phyloP scores from a whole-genome alignment of 2,888 invertebrate species.

The Schrankia costaestrigalis region DNA sequence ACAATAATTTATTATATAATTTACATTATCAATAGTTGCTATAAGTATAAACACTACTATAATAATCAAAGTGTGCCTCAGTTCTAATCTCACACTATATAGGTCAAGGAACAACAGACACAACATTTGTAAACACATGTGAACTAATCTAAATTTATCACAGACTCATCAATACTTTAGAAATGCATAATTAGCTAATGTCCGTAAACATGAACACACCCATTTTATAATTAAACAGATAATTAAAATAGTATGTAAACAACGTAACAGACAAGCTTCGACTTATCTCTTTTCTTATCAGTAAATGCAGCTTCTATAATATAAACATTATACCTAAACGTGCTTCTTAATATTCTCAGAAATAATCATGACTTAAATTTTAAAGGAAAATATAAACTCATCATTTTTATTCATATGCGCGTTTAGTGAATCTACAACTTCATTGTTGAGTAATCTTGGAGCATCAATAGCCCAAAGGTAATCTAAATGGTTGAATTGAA shows the following conservation, averaged over 20 bases:
- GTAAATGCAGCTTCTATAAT: no score
- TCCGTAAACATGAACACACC: neutral
- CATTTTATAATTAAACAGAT: neutral
- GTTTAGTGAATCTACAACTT: slow-evolving; percentile 57
- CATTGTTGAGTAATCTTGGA: slow-evolving; percentile 78
- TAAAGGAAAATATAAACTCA: slow-evolving; percentile 7
- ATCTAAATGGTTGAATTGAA: slow-evolving; percentile 86
- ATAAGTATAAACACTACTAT: no score
- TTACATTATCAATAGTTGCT: no score
- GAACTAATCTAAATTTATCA: slow-evolving; percentile 24
- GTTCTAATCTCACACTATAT: no score
- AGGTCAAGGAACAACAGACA: slow-evolving; percentile 2
- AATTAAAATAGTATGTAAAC: no score
- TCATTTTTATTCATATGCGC: slow-evolving; percentile 13
- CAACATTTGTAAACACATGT: slow-evolving; percentile 15
- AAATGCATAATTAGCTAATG: slow-evolving; percentile 4
- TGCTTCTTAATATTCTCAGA: no score
- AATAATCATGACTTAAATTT: slow-evolving; percentile 12
- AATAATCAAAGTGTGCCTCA: no score
- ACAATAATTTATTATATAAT: no score
- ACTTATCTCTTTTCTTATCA: no score
- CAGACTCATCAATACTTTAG: slow-evolving; percentile 27
- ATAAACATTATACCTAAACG: no score
- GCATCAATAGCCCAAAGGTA: slow-evolving; percentile 85
- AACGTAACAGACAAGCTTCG: no score